Evolutionary conservation across 2,888 invertebrate species (phyloP), one percentile per base, ranked within the genome.

Genomic region (Ormyrus labotus): DNA sequence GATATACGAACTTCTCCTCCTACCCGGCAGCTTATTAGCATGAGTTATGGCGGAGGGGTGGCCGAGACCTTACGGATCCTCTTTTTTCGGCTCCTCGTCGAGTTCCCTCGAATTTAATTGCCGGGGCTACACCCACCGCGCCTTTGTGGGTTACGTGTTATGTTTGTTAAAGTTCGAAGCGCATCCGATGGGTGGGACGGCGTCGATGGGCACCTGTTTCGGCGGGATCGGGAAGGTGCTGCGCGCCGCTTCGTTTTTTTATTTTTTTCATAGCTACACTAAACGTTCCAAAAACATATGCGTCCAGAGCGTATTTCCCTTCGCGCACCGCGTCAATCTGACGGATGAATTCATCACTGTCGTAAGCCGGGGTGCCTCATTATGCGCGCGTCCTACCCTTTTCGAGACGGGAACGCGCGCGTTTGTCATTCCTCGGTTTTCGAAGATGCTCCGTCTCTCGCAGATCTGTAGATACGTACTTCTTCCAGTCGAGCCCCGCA

Each of bases 271-370:
- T 19, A 4, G 34, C 34, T 34, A 4, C 0, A 34, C 34, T 4
- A 34, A 34, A 34, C 3, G 34, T 34, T 34, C 4, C 34, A 34
- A 4, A 34, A 34, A 34, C 34, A 4, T 4, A 4, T 4, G 34
- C 34, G 34, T n/a, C n/a, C n/a, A n/a, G n/a, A n/a, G 7, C 11
- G 11, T 11, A 57, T 67, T 19, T 47, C n/a, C 11, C 53, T 2
- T 13, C 48, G 0, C 47, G 5, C 60, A 10, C 55, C 55, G 57
- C 73, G 34, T 34, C 61, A 68, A 78, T 74, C 79, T 50, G 34
- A 9, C 72, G 48, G 65, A 77, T 64, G 51, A 58, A 81, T 81
- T 81, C 76, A 81, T 81, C 80, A 81, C 60, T 68, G 80, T 77
- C 80, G 65, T 6, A 8, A 13, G 61, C 7, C 53, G 55, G 13